These are phyloP conservation scores for Microplitis mediator DNA, from an alignment of 1,140 invertebrate genomes.

Conservation along the genomic window DNA sequence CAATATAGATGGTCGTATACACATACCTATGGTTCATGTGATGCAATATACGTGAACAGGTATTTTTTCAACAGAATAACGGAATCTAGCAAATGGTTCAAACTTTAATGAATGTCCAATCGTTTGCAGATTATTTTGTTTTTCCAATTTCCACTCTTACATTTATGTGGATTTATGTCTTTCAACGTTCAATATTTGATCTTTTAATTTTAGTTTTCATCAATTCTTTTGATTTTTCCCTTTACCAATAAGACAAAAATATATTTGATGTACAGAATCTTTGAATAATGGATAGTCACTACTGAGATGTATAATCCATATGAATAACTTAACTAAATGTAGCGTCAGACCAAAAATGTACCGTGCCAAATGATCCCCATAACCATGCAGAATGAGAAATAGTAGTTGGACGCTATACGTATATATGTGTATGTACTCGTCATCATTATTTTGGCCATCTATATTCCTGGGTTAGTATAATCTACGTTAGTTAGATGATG, in stretches of 20 bases:
- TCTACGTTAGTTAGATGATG: neutral
- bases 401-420: too few species aligned
- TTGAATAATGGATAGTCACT: constrained; percentile 1
- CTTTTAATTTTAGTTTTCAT: neutral
- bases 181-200: too few species aligned
- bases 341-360: constrained; percentile 43
- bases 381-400: neutral
- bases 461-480: neutral
- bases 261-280: neutral
- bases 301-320: constrained; percentile 44
- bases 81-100: neutral
- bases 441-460: neutral
- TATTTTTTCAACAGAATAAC: neutral
- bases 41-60: neutral
- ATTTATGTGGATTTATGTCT: too few species aligned
- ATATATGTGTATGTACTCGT: neutral
- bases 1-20: neutral
- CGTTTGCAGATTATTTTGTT: neutral
- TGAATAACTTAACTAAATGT: constrained; percentile 54
- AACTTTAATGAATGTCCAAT: neutral
- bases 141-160: neutral
- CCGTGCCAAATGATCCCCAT: constrained; percentile 41
- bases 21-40: neutral
- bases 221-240: too few species aligned
- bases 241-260: too few species aligned